phyloP scores from a whole-genome alignment of 2,888 invertebrate genomes.

The Yponomeuta sedellus region DNA sequence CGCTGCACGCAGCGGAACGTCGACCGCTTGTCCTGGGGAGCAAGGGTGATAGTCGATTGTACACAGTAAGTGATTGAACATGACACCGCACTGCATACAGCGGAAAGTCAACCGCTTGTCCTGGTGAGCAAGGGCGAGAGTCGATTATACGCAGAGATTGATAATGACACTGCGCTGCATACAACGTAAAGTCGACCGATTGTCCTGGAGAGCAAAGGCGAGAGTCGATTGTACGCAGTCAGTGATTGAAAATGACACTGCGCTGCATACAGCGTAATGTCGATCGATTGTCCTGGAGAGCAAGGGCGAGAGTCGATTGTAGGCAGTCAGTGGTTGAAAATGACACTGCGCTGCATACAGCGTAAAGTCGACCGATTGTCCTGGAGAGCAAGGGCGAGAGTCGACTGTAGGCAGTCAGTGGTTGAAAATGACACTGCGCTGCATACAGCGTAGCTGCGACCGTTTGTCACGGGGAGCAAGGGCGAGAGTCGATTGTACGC shows the following conservation, averaged over 20 bases:
- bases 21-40: slow-evolving; percentile 79
- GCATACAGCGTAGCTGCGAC: slow-evolving; percentile 89
- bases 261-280: slow-evolving; percentile 91
- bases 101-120: too few species aligned
- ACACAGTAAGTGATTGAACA: not conserved
- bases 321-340: not conserved
- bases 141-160: too few species aligned
- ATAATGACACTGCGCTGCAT: slow-evolving; percentile 89
- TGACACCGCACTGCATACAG: too few species aligned
- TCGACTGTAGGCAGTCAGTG: not conserved
- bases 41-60: slow-evolving; percentile 2
- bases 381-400: slow-evolving; percentile 31
- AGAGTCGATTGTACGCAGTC: not conserved
- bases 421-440: slow-evolving; percentile 64
- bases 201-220: slow-evolving; percentile 64
- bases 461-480: slow-evolving; percentile 74
- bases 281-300: slow-evolving; percentile 79
- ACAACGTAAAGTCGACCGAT: slow-evolving; percentile 87
- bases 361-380: slow-evolving; percentile 86
- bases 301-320: slow-evolving; percentile 5
- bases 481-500: not conserved
- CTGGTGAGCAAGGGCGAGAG: too few species aligned
- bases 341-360: slow-evolving; percentile 86
- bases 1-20: slow-evolving; percentile 91
- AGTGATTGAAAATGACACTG: slow-evolving; percentile 24